Conservation (phyloP, 2,888 invertebrate species). For the Aromia moschata region DNA sequence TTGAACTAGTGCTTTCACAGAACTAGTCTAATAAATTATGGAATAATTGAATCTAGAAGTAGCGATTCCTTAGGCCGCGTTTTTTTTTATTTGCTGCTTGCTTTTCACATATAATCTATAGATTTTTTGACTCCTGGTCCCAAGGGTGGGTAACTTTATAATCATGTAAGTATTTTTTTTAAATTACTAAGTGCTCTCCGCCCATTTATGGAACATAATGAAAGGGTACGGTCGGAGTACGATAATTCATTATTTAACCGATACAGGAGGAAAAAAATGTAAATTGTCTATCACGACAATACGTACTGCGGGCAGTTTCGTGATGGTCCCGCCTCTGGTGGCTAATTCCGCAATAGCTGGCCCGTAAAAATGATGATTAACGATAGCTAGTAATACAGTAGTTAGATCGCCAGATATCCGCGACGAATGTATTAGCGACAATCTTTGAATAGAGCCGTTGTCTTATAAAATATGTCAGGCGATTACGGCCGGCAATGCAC, state of each 20-base stretch:
- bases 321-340: constrained; percentile 54
- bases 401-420: constrained; percentile 54
- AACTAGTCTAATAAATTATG: too few species aligned
- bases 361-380: constrained; percentile 46
- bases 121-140: too few species aligned
- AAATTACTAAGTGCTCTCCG: too few species aligned
- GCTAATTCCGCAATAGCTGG: constrained; percentile 51
- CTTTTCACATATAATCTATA: too few species aligned
- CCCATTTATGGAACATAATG: too few species aligned
- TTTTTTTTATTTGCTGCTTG: too few species aligned
- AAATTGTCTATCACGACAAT: constrained; percentile 48
- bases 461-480: constrained; percentile 44
- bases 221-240: too few species aligned
- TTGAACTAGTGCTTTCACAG: too few species aligned
- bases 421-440: constrained; percentile 57
- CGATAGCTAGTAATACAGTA: constrained; percentile 55
- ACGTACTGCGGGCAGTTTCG: constrained; percentile 49
- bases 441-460: constrained; percentile 58
- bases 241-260: neutral
- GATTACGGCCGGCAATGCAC: constrained; percentile 1
- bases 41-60: too few species aligned
- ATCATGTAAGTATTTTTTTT: too few species aligned
- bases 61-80: too few species aligned
- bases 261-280: constrained; percentile 7
- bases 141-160: too few species aligned